These are phyloP conservation scores for Melanostigma gelatinosum DNA, from an alignment of 2,113 vertebrate genomes.

Conservation along the genomic window DNA sequence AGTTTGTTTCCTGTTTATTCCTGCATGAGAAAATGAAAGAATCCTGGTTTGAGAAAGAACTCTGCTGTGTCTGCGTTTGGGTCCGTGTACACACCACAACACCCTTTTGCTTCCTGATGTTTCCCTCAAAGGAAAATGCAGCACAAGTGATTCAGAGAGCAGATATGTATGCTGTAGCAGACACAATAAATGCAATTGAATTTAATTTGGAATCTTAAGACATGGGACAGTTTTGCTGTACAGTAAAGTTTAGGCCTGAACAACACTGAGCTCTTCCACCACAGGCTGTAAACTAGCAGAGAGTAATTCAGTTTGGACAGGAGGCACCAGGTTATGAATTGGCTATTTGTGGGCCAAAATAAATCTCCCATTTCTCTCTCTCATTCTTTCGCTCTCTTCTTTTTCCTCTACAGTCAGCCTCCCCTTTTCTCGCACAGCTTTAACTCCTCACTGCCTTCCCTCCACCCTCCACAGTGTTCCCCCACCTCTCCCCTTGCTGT, in stretches of 20 bases:
- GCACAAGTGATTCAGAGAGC: neutral
- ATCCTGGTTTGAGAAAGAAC: too few species aligned
- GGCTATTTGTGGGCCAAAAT: constrained; percentile 28
- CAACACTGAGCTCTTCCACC: neutral
- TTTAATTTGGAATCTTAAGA: neutral
- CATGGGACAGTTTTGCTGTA: neutral
- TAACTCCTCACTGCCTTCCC: constrained; percentile 13
- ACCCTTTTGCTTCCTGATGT: neutral
- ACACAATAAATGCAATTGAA: neutral
- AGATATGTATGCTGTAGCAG: neutral
- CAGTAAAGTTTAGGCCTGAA: neutral
- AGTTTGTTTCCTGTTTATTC: too few species aligned
- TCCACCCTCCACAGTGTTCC: neutral
- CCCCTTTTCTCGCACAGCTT: neutral
- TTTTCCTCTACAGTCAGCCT: neutral
- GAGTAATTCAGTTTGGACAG: constrained; percentile 16
- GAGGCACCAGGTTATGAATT: constrained; percentile 32
- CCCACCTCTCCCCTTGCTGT: neutral
- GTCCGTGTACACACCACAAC: too few species aligned
- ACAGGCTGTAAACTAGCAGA: constrained; percentile 15
- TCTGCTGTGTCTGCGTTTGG: too few species aligned
- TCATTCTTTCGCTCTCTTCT: constrained; percentile 4
- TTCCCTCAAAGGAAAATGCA: too few species aligned
- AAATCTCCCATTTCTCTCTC: constrained; percentile 28
- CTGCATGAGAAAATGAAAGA: too few species aligned